Percentiles rank a stretch among this genome's conserved stretches.
Evolutionary conservation across 2,888 invertebrate species (phyloP).

Genomic region (Pedicia rivosa): DNA sequence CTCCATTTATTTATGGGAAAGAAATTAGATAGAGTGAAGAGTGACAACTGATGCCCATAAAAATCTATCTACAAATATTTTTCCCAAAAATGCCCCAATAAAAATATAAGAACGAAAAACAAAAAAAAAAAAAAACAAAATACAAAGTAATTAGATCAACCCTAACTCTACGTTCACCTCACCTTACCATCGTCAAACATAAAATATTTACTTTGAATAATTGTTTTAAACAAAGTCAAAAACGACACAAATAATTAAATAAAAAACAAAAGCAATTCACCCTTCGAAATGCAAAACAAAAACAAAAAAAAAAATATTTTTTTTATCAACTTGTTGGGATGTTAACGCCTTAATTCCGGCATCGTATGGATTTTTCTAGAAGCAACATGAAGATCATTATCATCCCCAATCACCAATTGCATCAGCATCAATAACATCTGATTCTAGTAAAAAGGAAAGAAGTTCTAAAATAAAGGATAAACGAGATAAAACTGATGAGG

Average conservation of each 20-base stretch:
- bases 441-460: constrained; percentile 33
- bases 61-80: no score
- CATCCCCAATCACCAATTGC: constrained; percentile 10
- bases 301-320: constrained; percentile 3
- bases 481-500: constrained; percentile 55
- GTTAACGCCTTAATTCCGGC: constrained; percentile 4
- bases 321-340: constrained; percentile 4
- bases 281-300: neutral
- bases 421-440: neutral
- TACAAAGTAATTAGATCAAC: no score
- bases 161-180: no score
- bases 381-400: constrained; percentile 22
- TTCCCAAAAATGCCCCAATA: no score
- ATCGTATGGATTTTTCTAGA: constrained; percentile 16
- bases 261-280: neutral
- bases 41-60: no score
- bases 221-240: no score
- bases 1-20: no score
- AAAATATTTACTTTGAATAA: no score
- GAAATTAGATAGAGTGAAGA: no score
- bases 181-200: no score
- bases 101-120: no score
- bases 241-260: constrained; percentile 1
- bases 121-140: no score
- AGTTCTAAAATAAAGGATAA: constrained; percentile 36